Percentiles rank a stretch among this genome's conserved stretches.
These are phyloP conservation scores for Agonum fuliginosum DNA, from an alignment of 2,888 invertebrate genomes.

Conservation along the genomic window DNA sequence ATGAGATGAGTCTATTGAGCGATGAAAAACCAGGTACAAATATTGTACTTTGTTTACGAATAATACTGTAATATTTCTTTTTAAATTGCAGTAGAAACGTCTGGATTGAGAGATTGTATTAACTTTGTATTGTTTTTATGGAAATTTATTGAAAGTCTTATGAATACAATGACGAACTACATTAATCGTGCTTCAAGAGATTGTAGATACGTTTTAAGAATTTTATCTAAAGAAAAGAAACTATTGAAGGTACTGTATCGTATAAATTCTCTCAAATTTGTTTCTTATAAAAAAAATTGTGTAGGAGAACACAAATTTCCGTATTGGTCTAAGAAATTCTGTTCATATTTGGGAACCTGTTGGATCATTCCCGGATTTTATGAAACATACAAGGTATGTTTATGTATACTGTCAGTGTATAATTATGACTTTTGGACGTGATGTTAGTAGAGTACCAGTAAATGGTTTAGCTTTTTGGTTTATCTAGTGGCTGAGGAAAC, in stretches of 20 bases:
- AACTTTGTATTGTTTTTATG: conserved; percentile 77
- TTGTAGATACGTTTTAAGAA: conserved; percentile 94
- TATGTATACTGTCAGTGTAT: neutral
- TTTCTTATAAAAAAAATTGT: conserved; percentile 56
- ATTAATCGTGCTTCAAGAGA: conserved; percentile 93
- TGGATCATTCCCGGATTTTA: conserved; percentile 70
- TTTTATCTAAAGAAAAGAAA: conserved; percentile 92
- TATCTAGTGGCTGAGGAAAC: conserved; percentile 24
- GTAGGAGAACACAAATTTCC: conserved; percentile 83
- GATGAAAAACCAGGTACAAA: conserved; percentile 64
- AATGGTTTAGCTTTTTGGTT: conserved; percentile 5
- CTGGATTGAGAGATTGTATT: conserved; percentile 70
- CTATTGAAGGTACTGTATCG: conserved; percentile 82
- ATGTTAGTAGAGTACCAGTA: conserved; percentile 17
- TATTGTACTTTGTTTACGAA: conserved; percentile 18
- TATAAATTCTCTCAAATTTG: neutral
- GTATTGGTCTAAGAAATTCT: conserved; percentile 80
- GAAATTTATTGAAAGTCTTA: conserved; percentile 84
- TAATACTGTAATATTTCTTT: neutral
- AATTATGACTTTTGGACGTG: conserved; percentile 55
- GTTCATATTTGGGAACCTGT: conserved; percentile 79
- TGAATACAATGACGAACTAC: conserved; percentile 88
- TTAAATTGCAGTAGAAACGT: conserved; percentile 57
- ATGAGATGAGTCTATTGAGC: conserved; percentile 66
- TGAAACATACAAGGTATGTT: conserved; percentile 68